Evolutionary conservation across 2,797 vertebrate genomes (phyloP).

Genomic region (Intellagama lesueurii): DNA sequence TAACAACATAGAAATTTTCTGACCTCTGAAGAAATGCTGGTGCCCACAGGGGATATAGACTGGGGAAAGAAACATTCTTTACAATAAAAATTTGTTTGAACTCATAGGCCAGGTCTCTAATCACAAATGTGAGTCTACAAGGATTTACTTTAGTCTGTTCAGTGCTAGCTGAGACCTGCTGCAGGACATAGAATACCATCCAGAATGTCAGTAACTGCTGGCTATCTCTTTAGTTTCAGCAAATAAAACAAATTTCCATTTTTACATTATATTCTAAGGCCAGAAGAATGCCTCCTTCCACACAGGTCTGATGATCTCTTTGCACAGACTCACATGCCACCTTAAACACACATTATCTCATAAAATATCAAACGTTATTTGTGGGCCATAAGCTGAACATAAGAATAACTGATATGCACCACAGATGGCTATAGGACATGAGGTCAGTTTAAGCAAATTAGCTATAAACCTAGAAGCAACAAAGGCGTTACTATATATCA

Average conservation of each 20-base stretch:
- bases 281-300: neutral
- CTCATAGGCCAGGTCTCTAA: slow-evolving; percentile 39
- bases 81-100: slow-evolving; percentile 45
- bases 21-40: slow-evolving; percentile 42
- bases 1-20: slow-evolving; percentile 44
- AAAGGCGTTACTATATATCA: neutral
- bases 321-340: neutral
- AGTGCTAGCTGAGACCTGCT: slow-evolving; percentile 34
- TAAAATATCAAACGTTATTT: slow-evolving; percentile 16
- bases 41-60: slow-evolving; percentile 36
- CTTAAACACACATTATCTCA: slow-evolving; percentile 1
- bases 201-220: slow-evolving; percentile 32
- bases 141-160: slow-evolving; percentile 23
- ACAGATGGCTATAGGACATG: neutral
- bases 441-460: neutral
- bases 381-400: neutral
- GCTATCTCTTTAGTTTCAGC: slow-evolving; percentile 7
- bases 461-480: neutral
- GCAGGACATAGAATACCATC: slow-evolving; percentile 3
- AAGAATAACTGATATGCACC: neutral
- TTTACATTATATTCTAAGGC: slow-evolving; percentile 1
- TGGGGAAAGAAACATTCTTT: slow-evolving; percentile 33
- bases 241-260: neutral
- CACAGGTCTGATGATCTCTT: neutral
- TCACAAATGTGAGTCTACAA: slow-evolving; percentile 39